phyloP scores from a whole-genome alignment of 2,797 vertebrate genomes.

The Podargus strigoides region DNA sequence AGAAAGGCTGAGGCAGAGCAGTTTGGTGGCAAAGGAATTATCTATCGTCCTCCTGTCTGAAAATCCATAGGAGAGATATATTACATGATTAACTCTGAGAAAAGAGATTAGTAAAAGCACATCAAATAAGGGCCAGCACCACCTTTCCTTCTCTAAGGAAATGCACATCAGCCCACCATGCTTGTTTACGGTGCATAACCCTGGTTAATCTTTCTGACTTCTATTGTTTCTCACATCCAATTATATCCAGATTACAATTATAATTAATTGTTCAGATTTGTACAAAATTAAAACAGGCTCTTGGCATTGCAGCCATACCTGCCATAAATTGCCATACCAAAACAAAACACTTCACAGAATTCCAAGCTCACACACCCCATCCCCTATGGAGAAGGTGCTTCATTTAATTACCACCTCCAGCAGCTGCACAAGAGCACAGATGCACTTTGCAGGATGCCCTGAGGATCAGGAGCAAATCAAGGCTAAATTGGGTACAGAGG shows the following conservation, averaged over 20 bases:
- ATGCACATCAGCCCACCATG: background rate
- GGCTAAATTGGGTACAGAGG: background rate
- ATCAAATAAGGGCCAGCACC: background rate
- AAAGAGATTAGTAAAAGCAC: background rate
- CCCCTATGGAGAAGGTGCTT: background rate
- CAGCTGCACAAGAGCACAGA: background rate
- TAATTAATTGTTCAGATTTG: background rate
- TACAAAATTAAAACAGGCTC: background rate
- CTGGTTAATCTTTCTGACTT: background rate
- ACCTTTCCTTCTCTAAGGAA: background rate
- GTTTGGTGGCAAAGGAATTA: background rate
- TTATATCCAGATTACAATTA: background rate
- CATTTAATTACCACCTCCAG: background rate
- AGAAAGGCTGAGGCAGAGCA: background rate
- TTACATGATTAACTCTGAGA: background rate
- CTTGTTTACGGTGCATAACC: background rate
- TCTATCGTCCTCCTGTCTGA: background rate
- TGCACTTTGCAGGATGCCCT: background rate
- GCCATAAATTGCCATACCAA: background rate
- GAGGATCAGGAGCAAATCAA: constrained; percentile 16
- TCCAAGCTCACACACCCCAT: background rate
- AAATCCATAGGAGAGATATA: background rate
- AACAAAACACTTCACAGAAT: constrained; percentile 4
- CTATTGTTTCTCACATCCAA: background rate
- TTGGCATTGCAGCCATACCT: background rate